Conservation (phyloP, 92 coral and sea anemone genomes). For the Diadumene lineata region DNA sequence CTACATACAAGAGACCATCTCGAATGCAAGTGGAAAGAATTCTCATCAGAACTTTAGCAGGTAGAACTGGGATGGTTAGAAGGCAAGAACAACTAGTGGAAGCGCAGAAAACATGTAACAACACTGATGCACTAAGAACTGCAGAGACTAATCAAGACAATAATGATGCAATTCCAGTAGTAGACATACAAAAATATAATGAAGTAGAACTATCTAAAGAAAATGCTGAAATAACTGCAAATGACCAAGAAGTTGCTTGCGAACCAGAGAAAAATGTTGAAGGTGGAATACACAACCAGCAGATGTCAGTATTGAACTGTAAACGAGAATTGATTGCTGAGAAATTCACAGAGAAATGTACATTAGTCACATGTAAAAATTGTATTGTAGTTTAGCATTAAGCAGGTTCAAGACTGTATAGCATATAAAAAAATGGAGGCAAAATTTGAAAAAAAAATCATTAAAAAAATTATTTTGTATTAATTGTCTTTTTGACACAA, state of each 20-base stretch:
- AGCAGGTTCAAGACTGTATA: too few relatives aligned
- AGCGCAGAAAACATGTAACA: neutral
- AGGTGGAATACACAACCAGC: neutral
- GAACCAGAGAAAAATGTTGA: too few relatives aligned
- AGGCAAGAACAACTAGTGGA: neutral
- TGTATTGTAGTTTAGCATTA: neutral
- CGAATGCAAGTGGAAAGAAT: slow-evolving; percentile 24
- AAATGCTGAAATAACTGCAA: neutral
- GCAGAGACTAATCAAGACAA: neutral
- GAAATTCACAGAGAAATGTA: neutral
- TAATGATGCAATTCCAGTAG: neutral
- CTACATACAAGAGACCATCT: slow-evolving; percentile 5
- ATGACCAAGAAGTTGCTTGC: neutral
- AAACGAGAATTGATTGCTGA: slow-evolving; percentile 3
- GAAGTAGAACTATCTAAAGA: neutral
- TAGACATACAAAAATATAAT: too few relatives aligned
- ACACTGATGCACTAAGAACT: neutral
- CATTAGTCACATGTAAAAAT: neutral
- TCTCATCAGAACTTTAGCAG: slow-evolving; percentile 5
- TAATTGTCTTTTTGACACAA: too few relatives aligned
- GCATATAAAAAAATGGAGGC: too few relatives aligned
- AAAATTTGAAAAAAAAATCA: too few relatives aligned
- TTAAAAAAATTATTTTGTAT: too few relatives aligned
- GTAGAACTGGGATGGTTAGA: slow-evolving; percentile 4
- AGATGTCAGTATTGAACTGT: neutral